A percentile compares a stretch with the other conserved stretches of the same genome.
phyloP scores from a whole-genome alignment of 2,113 vertebrate genomes.

The Oreotragus oreotragus region DNA sequence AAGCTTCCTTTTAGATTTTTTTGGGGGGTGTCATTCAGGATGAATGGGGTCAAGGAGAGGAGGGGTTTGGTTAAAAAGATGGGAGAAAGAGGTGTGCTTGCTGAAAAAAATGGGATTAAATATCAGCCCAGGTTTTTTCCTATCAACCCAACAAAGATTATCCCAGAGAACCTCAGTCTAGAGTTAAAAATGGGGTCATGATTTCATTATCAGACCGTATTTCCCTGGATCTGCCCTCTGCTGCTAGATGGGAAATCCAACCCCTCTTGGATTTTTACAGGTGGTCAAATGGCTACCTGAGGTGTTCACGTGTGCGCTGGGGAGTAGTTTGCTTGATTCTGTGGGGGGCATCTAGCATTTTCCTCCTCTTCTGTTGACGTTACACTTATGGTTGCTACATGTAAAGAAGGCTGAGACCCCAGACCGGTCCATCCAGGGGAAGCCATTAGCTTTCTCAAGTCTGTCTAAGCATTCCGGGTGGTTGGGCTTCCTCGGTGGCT shows the following conservation, averaged over 20 bases:
- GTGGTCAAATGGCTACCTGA: neutral
- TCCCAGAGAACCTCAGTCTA: neutral
- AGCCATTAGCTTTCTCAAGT: neutral
- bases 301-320: neutral
- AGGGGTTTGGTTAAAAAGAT: neutral
- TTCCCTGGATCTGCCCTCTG: neutral
- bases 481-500: neutral
- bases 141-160: neutral
- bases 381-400: neutral
- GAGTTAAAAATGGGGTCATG: neutral
- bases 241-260: neutral
- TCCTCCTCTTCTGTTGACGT: neutral
- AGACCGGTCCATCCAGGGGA: neutral
- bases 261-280: neutral
- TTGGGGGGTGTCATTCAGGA: neutral
- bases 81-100: neutral
- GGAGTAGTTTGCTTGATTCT: neutral
- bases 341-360: no score
- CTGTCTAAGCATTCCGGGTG: neutral
- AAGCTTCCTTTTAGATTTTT: neutral
- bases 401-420: neutral
- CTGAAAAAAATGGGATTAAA: neutral
- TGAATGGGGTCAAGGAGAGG: neutral
- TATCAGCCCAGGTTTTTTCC: neutral
- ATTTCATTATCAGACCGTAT: neutral